Evolutionary conservation across 1,140 invertebrate genomes (phyloP), one percentile per base, ranked within the genome.

Genomic region (Papilio polytes): DNA sequence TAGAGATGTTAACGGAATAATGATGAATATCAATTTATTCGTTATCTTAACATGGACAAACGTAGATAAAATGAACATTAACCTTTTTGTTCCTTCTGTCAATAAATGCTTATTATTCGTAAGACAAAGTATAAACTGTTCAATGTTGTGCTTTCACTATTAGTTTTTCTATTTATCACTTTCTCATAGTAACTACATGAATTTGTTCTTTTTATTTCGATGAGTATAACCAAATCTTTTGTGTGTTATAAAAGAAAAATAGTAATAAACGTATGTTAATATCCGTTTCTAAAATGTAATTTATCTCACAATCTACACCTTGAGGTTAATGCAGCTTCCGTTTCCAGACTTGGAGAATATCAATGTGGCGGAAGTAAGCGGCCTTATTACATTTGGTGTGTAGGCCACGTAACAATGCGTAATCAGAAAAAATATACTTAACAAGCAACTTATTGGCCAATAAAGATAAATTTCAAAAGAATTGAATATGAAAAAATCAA

Each of bases 81-180:
- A 7, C 36, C 36, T 8, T 41, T 1, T 41, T 41, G 8, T 8
- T 41, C 8, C 36, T 41, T 6, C 36, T 41, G 7, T 41, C 36
- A 41, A 41, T 36, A 0, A 36, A 36, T 41, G 7, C 36, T 41
- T 41, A 0, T 41, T 8, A 8, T 41, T 41, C 6, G 6, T 41
- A 36, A 36, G 36, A 6, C 36, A 36, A 3, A 8, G 36, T 41
- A 41, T 41, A 7, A 41, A 41, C 36, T 41, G 36, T 41, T 41
- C 8, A 41, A 41, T 8, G 36, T 41, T 41, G 4, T 41, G 7
- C 36, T 8, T 41, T 41, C 36, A 36, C 3, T 26, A 26, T 2
- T 6, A 36, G 2, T 36, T 36, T 36, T 36, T 36, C 36, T 36
- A 95, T 26, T 26, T 26, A 26, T 26, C 26, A n/a, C n/a, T n/a